Conservation (phyloP, 2,797 vertebrate genomes). For the Manis pentadactyla region DNA sequence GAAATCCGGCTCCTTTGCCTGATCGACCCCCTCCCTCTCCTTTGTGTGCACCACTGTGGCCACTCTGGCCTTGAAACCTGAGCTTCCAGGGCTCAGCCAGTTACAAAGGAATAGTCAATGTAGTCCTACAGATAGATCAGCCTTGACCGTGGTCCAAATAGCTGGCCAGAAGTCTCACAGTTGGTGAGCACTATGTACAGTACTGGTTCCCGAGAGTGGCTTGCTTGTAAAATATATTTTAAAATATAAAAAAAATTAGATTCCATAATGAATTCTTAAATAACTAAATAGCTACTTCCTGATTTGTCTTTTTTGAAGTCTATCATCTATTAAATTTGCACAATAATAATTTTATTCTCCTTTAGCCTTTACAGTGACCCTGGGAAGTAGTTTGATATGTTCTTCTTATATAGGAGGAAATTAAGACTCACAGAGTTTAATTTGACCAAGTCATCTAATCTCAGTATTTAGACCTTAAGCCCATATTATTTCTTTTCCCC, state of each 20-base stretch:
- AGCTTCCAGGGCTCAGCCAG: accelerated
- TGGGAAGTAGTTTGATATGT: neutral
- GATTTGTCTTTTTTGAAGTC: neutral
- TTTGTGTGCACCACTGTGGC: accelerated
- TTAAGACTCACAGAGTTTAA: neutral
- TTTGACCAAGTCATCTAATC: neutral
- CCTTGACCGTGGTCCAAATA: neutral
- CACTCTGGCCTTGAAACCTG: neutral
- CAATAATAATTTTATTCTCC: neutral
- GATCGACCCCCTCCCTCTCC: neutral
- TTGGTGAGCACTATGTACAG: accelerated
- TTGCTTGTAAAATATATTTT: neutral
- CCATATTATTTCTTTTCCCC: neutral
- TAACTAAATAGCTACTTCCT: neutral
- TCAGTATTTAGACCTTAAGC: neutral
- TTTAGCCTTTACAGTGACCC: neutral
- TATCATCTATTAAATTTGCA: neutral
- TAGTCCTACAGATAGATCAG: neutral
- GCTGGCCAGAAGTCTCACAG: neutral
- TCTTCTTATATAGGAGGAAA: neutral
- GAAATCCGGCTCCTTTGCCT: neutral
- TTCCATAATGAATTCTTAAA: neutral
- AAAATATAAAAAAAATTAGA: neutral
- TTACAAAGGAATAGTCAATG: neutral
- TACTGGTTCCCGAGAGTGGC: neutral